Evolutionary conservation across 2,797 vertebrate genomes (phyloP).

Genomic region (Amniataba percoides): DNA sequence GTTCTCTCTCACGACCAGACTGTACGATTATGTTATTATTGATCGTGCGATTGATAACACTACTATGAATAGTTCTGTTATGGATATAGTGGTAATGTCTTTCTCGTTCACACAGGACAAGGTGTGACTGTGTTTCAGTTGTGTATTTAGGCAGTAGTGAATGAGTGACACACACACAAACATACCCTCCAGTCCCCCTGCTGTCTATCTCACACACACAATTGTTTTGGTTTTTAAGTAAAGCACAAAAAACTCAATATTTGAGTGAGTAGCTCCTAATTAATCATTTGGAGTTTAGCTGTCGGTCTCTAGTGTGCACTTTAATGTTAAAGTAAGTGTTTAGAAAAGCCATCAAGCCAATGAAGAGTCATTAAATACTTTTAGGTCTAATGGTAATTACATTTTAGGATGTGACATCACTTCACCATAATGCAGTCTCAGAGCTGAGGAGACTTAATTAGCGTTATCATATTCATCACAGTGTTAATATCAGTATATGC

Average conservation of each 20-base stretch:
- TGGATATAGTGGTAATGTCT: rapidly evolving
- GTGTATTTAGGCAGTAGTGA: neutral
- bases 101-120: neutral
- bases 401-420: neutral
- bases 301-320: neutral
- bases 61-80: neutral
- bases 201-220: neutral
- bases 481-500: neutral
- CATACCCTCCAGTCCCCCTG: neutral
- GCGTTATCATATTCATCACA: neutral
- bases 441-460: neutral
- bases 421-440: neutral
- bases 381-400: neutral
- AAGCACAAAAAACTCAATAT: neutral
- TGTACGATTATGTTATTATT: too few species aligned
- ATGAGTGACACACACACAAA: neutral
- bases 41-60: too few species aligned
- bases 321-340: neutral
- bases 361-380: neutral
- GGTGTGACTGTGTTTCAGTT: neutral
- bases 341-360: neutral
- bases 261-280: neutral
- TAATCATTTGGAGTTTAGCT: neutral
- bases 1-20: neutral
- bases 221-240: neutral